Evolutionary conservation across 2,888 invertebrate species (phyloP).

Genomic region (Sabellastarte sp.): DNA sequence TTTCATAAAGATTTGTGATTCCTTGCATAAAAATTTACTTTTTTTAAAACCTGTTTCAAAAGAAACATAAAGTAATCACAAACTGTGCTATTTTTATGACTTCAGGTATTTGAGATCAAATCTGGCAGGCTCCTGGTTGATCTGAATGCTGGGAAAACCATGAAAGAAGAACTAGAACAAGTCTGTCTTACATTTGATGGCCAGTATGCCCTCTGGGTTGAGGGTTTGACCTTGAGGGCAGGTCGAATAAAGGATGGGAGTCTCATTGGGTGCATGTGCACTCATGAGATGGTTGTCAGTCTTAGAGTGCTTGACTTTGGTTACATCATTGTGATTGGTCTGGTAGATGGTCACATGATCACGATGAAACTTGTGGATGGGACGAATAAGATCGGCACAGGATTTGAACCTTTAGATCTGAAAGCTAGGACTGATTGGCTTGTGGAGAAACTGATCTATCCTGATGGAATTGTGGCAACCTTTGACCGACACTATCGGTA

Average conservation of each 20-base stretch:
- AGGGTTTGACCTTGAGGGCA: constrained; percentile 21
- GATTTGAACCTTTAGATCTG: constrained; percentile 6
- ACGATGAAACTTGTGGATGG: constrained; percentile 22
- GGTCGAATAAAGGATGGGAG: constrained; percentile 15
- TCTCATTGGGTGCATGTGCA: constrained; percentile 22
- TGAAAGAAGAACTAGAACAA: constrained; percentile 9
- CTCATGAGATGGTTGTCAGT: constrained; percentile 26
- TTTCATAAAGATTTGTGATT: too few species aligned
- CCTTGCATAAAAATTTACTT: too few species aligned
- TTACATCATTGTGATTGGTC: constrained; percentile 27
- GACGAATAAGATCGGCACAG: constrained; percentile 4
- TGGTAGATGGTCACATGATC: constrained; percentile 31
- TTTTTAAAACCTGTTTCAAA: too few species aligned
- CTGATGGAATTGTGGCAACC: constrained; percentile 4
- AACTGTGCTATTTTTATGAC: too few species aligned
- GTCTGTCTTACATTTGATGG: constrained; percentile 29
- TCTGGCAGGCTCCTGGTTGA: constrained; percentile 9
- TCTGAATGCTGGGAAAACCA: not conserved
- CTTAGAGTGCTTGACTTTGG: constrained; percentile 24
- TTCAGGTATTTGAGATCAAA: constrained; percentile 24
- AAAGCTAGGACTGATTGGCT: constrained; percentile 17
- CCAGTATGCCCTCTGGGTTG: constrained; percentile 26
- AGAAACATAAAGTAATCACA: too few species aligned
- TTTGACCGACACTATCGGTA: constrained; percentile 18
- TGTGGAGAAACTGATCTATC: constrained; percentile 14